Base-by-base conservation (phyloP, 2,888 invertebrate genomes). In the Drosophila silvestris region DNA sequence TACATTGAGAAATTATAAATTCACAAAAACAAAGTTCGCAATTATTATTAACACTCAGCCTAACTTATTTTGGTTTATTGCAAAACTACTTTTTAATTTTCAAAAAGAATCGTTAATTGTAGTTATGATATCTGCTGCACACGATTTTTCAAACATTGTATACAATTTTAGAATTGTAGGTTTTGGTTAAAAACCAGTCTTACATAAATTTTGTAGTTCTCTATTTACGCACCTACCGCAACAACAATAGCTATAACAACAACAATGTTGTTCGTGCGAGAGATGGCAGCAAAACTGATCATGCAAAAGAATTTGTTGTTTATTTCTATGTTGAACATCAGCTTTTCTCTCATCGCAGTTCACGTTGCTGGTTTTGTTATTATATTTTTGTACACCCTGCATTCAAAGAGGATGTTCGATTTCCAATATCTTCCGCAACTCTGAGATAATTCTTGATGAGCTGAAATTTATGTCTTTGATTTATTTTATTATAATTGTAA, bases 251-350 rank as follows among this genome's bases (percentile, higher is more conserved):
- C 16, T 1, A 22, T 14, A 47, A 52, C 52, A 72, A 51, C 3
- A 47, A 52, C 28, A 74, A 39, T 28, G 37, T 33, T 63, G n/a
- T 56, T 35, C 33, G 41, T 69, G 30, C 44, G 59, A 61, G 67
- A 73, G 58, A 14, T 52, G 32, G 16, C 44, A 67, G 70, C 52
- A 89, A 89, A 89, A 85, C 71, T 90, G 83, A 90, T 80, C 76
- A 88, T 81, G 81, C 90, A 67, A 90, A 90, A 87, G 88, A 90
- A 88, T 85, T 73, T 83, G 70, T 71, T 80, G 57, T 81, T 72
- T 67, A 64, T 54, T 71, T 70, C 67, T 65, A 70, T 64, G 69
- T 68, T 59, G 47, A 81, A 60, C 60, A 50, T 65, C 50, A 50
- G 60, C 74, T 70, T 81, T 83, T 67, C 81, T 73, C 80, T 39